Base-by-base conservation (phyloP, 2,797 vertebrate species). In the Leptoclinus maculatus region DNA sequence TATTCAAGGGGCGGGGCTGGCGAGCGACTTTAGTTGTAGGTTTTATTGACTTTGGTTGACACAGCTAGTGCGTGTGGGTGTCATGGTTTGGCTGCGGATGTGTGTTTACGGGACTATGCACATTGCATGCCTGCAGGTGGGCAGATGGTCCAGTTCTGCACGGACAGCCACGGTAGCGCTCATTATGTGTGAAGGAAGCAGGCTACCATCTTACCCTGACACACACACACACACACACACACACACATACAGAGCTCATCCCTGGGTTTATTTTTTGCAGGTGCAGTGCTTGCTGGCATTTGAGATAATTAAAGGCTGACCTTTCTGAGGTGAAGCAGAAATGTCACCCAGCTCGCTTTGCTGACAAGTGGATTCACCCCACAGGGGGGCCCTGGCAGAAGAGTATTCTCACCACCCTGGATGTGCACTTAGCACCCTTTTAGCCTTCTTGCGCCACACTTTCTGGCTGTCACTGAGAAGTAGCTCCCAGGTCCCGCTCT, bases 291-390 rank as follows among this genome's bases (percentile, higher is more conserved):
- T 87, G 80, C 87, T 95, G 94, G 93, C 95, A 95, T 96, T 95
- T 95, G 80, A 91, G 91, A 92, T 95, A 92, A 95, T 96, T 95
- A 95, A 93, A 93, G 91, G 83, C 62, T 95, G 95, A 95, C 94
- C 95, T 96, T 95, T 95, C 84, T 93, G 88, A 93, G 91, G 92
- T 92, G 92, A 95, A 86, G 91, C 89, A 93, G 87, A 95, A 95
- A 95, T 95, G 94, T 95, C 95, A 95, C 90, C 83, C 77, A 59
- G 89, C 74, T 91, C 58, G 90, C 90, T 88, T 77, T 65, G 69
- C 89, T 92, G 92, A 94, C 93, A 92, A 92, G 93, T 87, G 87
- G 90, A 88, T 88, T 87, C 91, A 83, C 88, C 87, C 90, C 76
- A 71, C 74, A n/a, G 90, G 88, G 88, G 82, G 79, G 76, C 63